Evolutionary conservation across 2,888 invertebrate genomes (phyloP).

Genomic region (Hoplodrina blanda): DNA sequence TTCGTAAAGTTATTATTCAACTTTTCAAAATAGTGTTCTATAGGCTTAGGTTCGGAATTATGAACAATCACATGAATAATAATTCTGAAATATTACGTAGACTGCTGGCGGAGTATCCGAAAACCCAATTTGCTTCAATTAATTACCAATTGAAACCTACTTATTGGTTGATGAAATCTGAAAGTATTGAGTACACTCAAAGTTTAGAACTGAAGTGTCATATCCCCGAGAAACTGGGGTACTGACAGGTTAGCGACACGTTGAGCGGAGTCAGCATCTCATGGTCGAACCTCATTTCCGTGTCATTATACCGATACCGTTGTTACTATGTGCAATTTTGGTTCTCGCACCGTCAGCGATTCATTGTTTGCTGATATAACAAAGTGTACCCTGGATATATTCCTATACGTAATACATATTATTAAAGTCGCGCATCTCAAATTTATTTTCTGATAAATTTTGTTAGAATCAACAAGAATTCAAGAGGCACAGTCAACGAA

Average conservation of each 20-base stretch:
- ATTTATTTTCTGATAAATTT: neutral
- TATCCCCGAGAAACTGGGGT: neutral
- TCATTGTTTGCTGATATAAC: neutral
- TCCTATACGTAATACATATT: neutral
- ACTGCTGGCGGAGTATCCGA: neutral
- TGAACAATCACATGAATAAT: neutral
- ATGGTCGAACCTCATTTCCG: no score
- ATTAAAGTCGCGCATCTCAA: neutral
- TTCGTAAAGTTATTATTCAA: neutral
- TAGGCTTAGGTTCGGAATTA: conserved; percentile 1
- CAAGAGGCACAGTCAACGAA: neutral
- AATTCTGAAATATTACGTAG: neutral
- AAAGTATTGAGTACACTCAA: neutral
- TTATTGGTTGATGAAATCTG: neutral
- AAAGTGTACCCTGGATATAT: neutral
- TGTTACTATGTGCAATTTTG: neutral
- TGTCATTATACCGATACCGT: neutral
- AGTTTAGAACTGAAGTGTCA: neutral
- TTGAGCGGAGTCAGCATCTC: neutral
- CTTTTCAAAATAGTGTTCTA: neutral
- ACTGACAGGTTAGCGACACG: neutral
- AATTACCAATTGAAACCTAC: neutral
- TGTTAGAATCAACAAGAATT: neutral
- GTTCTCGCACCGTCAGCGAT: neutral
- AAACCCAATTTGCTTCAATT: neutral